These are phyloP conservation scores for Capitella teleta DNA, from an alignment of 1,140 invertebrate species.

Conservation along the genomic window DNA sequence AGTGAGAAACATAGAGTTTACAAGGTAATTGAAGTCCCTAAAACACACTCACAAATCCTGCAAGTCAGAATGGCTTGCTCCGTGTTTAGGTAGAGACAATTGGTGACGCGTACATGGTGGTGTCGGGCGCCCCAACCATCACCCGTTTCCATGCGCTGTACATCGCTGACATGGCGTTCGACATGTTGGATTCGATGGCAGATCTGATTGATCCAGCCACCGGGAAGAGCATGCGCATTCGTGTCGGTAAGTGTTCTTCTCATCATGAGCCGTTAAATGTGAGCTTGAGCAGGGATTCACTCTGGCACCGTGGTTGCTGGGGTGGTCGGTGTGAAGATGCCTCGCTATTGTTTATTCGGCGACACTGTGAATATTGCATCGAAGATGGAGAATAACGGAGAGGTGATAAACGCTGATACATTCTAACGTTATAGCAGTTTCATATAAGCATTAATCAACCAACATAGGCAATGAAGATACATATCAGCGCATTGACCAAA, in stretches of 20 bases:
- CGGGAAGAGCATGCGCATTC: slow-evolving; percentile 71
- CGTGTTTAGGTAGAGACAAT: slow-evolving; percentile 22
- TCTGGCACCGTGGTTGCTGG: slow-evolving; percentile 65
- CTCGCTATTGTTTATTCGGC: slow-evolving; percentile 66
- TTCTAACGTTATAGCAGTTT: background rate
- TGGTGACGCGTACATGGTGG: slow-evolving; percentile 24
- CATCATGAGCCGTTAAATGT: background rate
- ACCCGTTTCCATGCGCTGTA: slow-evolving; percentile 33
- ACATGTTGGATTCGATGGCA: slow-evolving; percentile 75
- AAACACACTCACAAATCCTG: background rate
- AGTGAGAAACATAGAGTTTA: slow-evolving; percentile 87
- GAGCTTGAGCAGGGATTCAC: slow-evolving; percentile 12
- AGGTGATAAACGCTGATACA: background rate
- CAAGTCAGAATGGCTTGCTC: background rate
- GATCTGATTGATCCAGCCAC: slow-evolving; percentile 82
- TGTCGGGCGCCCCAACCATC: slow-evolving; percentile 50
- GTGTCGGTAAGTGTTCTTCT: slow-evolving; percentile 49
- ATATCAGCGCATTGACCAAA: slow-evolving; percentile 79
- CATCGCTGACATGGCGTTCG: slow-evolving; percentile 16
- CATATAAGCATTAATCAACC: slow-evolving; percentile 7
- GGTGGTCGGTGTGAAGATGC: slow-evolving; percentile 84
- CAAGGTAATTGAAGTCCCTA: slow-evolving; percentile 54
- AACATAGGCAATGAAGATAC: slow-evolving; percentile 71
- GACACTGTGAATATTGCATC: slow-evolving; percentile 64
- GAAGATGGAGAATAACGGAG: slow-evolving; percentile 58